Conservation (phyloP, 2,113 vertebrate species). For the Axis porcinus region DNA sequence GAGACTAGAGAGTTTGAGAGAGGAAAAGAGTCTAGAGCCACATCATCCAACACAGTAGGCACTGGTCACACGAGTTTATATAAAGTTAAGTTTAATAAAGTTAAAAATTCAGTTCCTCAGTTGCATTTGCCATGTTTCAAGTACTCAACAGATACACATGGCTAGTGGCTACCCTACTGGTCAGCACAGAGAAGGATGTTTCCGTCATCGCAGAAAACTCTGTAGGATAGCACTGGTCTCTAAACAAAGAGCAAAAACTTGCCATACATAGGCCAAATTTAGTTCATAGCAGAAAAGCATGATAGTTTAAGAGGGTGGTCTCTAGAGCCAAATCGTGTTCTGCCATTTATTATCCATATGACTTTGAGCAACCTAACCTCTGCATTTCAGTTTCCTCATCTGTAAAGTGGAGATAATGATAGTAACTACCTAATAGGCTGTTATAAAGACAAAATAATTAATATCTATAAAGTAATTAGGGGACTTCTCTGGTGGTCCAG, state of each 20-base stretch:
- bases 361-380: background rate
- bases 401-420: slow-evolving; percentile 7
- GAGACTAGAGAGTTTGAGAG: background rate
- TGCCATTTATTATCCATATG: background rate
- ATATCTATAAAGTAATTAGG: background rate
- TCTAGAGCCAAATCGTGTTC: background rate
- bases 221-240: background rate
- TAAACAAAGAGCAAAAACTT: background rate
- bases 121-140: background rate
- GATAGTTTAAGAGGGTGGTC: background rate
- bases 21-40: background rate
- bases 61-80: background rate
- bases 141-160: background rate
- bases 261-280: background rate
- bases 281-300: background rate
- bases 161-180: background rate
- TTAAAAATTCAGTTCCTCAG: background rate
- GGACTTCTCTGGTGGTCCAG: background rate
- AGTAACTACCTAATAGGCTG: background rate
- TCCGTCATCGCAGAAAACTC: background rate
- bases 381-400: background rate
- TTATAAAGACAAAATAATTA: slow-evolving; percentile 32
- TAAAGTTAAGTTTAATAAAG: background rate
- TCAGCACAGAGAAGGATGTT: background rate
- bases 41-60: background rate